Evolutionary conservation across 2,113 vertebrate species (phyloP).

Genomic region (Microcebus ravelobensis): DNA sequence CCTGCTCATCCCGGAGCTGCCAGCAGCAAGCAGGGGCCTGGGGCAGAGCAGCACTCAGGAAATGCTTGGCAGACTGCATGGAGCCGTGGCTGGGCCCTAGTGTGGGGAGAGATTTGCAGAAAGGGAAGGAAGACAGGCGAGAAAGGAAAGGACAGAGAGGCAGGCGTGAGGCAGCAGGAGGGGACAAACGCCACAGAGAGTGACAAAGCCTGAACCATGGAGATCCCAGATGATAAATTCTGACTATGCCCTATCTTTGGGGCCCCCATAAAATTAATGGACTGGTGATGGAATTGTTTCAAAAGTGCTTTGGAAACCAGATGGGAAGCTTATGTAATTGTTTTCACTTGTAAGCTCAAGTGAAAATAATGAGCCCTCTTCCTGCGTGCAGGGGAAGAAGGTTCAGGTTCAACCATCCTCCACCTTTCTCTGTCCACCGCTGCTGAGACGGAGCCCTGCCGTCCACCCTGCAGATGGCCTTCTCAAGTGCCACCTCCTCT

Average conservation of each 20-base stretch:
- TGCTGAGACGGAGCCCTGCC: neutral
- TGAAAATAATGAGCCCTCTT: conserved; percentile 1
- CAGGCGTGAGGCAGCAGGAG: neutral
- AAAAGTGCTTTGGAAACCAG: conserved; percentile 53
- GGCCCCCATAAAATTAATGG: conserved; percentile 12
- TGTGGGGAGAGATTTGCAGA: neutral
- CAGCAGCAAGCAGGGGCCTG: neutral
- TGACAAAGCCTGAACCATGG: neutral
- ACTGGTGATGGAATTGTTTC: conserved; percentile 1
- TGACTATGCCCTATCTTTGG: neutral
- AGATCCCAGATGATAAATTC: neutral
- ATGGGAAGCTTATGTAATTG: conserved; percentile 58
- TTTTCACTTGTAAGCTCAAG: conserved; percentile 19
- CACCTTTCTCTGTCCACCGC: neutral
- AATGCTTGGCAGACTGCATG: neutral
- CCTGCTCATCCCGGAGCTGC: neutral
- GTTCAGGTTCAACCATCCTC: neutral
- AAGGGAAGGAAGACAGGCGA: neutral
- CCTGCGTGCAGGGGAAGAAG: conserved; percentile 32
- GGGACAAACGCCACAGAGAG: neutral
- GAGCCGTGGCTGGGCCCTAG: neutral
- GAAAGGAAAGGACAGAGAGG: neutral
- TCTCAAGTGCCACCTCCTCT: neutral
- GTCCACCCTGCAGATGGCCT: too few species aligned
- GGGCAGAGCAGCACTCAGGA: rapidly evolving